phyloP scores from a whole-genome alignment of 2,113 vertebrate species.

The Dolichotis patagonum region DNA sequence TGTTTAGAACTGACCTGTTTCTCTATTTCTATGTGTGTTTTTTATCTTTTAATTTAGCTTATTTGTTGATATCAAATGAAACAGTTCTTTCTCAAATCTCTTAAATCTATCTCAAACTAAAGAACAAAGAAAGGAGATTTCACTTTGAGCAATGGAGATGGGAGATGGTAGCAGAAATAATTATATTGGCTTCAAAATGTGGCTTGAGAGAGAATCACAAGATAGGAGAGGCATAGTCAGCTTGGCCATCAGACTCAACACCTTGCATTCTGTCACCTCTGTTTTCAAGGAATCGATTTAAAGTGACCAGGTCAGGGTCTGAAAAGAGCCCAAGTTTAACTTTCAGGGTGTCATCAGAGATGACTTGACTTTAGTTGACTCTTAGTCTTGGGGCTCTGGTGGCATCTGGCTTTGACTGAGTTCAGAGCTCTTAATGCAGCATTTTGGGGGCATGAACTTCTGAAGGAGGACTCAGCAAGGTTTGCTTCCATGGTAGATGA shows the following conservation, averaged over 20 bases:
- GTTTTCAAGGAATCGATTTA: neutral
- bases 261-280: neutral
- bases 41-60: neutral
- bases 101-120: neutral
- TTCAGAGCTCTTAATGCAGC: neutral
- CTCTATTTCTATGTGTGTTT: neutral
- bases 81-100: neutral
- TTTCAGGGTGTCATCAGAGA: neutral
- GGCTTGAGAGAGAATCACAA: neutral
- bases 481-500: neutral
- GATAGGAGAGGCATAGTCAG: neutral
- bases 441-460: neutral
- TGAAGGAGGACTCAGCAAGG: neutral
- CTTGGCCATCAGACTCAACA: neutral
- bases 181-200: neutral
- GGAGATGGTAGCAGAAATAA: neutral
- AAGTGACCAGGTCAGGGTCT: neutral
- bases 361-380: neutral
- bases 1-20: neutral
- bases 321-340: neutral
- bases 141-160: neutral
- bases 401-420: neutral
- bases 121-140: neutral
- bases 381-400: neutral
- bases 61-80: neutral